These are phyloP conservation scores for Nomada flava DNA, from an alignment of 2,888 invertebrate genomes.

Conservation along the genomic window DNA sequence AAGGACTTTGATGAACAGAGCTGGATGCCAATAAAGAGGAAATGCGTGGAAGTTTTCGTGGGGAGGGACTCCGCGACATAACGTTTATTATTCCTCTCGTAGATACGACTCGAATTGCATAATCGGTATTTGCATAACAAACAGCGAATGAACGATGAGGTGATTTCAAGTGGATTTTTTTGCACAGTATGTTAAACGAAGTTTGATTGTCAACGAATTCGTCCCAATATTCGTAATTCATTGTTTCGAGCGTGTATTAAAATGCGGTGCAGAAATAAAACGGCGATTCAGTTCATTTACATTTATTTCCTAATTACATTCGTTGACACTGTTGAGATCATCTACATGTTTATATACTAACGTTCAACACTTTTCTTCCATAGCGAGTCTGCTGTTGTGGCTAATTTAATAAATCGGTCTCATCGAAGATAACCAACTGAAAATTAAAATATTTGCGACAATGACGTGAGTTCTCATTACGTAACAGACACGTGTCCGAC, in stretches of 20 bases:
- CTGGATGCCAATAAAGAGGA: not conserved
- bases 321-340: not conserved
- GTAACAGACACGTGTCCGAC: slow-evolving; percentile 38
- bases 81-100: not conserved
- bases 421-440: slow-evolving; percentile 36
- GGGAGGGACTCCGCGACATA: too few relatives aligned
- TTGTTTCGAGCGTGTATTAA: not conserved
- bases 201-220: not conserved
- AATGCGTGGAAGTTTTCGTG: not conserved
- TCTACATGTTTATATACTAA: not conserved
- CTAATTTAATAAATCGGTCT: slow-evolving; percentile 32
- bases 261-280: not conserved
- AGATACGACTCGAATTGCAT: not conserved
- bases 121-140: slow-evolving; percentile 3
- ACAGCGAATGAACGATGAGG: not conserved
- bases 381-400: not conserved
- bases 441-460: slow-evolving; percentile 54
- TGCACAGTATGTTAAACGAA: not conserved
- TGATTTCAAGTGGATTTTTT: slow-evolving; percentile 1
- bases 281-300: not conserved
- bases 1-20: not conserved
- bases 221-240: not conserved
- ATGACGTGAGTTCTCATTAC: slow-evolving; percentile 49
- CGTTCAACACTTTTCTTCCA: not conserved
- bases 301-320: not conserved